Base-by-base conservation (phyloP, 2,113 vertebrate species). In the Psophia crepitans region DNA sequence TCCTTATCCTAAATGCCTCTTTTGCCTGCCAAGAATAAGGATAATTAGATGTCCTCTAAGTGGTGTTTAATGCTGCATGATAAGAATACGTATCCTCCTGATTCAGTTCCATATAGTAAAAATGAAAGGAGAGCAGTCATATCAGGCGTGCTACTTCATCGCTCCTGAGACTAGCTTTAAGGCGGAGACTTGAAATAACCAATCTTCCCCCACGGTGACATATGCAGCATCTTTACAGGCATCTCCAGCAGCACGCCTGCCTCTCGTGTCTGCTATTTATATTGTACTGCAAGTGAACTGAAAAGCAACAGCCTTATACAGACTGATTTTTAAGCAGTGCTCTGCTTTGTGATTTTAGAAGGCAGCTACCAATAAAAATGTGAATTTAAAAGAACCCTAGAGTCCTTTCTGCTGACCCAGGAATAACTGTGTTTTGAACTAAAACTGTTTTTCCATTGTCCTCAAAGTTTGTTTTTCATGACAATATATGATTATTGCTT, bases 1-100 rank as follows among this genome's bases (percentile, higher is more conserved):
- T 86, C 54, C 35, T 87, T 92, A 74, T 27, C 54, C 90, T 90
- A 78, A 94, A 78, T 81, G 77, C 70, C 69, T 94, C 76, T 91
- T 85, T 84, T 83, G 75, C 79, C 66, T 97, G 94, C 90, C 93
- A 95, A 93, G 87, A 87, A 81, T 87, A 89, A 92, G 75, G 69
- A 85, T 91, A 93, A 96, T 93, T 94, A 92, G 87, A 95, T 43
- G 39, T 78, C 28, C 46, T 89, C 84, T 87, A 94, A 94, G 57
- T 90, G 75, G 61, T 86, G 71, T 87, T 96, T 94, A 94, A 96
- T 92, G 86, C 86, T 95, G 57, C 84, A 81, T 65, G 66, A 19
- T 60, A 61, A 85, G 90, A 94, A 81, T 86, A 88, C 93, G 84
- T 93, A 14, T 84, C 37, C 49, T 94, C 79, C 66, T n/a, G 41